Evolutionary conservation across 1,140 invertebrate species (phyloP).

Genomic region (Drosophila cardini): DNA sequence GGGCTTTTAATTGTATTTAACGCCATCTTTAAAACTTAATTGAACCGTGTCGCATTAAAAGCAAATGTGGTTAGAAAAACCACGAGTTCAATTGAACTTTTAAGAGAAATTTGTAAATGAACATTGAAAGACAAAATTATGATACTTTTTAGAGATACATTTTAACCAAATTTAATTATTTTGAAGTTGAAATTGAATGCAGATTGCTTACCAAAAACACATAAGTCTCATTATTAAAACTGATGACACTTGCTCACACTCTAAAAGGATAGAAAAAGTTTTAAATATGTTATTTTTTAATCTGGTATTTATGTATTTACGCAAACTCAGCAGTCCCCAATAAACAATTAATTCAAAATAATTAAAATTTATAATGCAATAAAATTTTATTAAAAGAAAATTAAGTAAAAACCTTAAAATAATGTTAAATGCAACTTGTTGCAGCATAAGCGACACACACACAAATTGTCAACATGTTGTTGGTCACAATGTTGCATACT

Average conservation of each 20-base stretch:
- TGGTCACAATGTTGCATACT: constrained; percentile 19
- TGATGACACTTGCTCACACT: too few relatives aligned
- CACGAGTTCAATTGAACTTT: constrained; percentile 1
- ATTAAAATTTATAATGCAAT: too few relatives aligned
- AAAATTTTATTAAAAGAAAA: too few relatives aligned
- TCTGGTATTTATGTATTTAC: too few relatives aligned
- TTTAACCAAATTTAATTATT: not conserved
- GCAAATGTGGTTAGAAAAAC: constrained; percentile 31
- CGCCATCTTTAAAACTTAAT: constrained; percentile 27
- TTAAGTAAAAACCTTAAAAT: not conserved
- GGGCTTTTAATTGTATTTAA: not conserved
- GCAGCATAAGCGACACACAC: not conserved
- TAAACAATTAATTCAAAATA: too few relatives aligned
- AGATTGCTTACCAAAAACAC: too few relatives aligned
- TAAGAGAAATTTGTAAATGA: not conserved
- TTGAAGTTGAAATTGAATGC: too few relatives aligned
- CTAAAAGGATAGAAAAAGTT: too few relatives aligned
- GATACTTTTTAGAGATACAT: not conserved
- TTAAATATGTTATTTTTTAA: too few relatives aligned
- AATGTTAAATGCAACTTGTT: too few relatives aligned
- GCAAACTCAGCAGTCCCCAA: too few relatives aligned
- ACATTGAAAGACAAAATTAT: not conserved
- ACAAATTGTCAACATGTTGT: not conserved
- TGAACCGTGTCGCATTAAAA: constrained; percentile 37
- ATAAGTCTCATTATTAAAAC: too few relatives aligned